Evolutionary conservation across 2,113 vertebrate species (phyloP).

Genomic region (Tenrec ecaudatus): DNA sequence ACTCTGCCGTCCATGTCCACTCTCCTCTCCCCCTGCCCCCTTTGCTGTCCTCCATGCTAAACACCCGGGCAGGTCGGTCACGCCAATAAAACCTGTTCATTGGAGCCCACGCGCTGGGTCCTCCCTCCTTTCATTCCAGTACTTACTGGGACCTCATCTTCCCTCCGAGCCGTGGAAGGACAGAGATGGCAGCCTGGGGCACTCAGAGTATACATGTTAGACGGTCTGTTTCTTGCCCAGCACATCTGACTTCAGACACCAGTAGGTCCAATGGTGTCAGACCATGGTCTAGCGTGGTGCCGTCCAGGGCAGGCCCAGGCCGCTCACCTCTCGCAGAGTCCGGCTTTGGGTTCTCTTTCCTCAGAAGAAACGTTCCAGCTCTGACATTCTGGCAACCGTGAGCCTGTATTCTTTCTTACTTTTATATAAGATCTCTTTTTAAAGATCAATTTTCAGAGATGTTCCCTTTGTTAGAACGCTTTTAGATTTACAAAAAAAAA

Average conservation of each 20-base stretch:
- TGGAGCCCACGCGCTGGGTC: too few relatives aligned
- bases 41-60: too few relatives aligned
- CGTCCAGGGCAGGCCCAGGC: background rate
- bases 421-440: background rate
- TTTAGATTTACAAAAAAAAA: background rate
- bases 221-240: background rate
- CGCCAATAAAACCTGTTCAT: too few relatives aligned
- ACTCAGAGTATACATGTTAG: background rate
- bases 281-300: background rate
- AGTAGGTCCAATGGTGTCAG: background rate
- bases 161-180: background rate
- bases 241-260: background rate
- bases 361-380: too few relatives aligned
- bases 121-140: too few relatives aligned
- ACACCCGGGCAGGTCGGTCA: too few relatives aligned
- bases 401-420: background rate
- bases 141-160: background rate
- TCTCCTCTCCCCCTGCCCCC: too few relatives aligned
- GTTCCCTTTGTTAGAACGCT: background rate
- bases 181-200: background rate
- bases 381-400: background rate
- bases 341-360: too few relatives aligned
- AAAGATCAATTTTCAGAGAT: background rate
- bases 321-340: too few relatives aligned
- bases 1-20: too few relatives aligned